Evolutionary conservation across 2,113 vertebrate species (phyloP), one percentile per base, ranked within the genome.

Genomic region (Petroica traversi): DNA sequence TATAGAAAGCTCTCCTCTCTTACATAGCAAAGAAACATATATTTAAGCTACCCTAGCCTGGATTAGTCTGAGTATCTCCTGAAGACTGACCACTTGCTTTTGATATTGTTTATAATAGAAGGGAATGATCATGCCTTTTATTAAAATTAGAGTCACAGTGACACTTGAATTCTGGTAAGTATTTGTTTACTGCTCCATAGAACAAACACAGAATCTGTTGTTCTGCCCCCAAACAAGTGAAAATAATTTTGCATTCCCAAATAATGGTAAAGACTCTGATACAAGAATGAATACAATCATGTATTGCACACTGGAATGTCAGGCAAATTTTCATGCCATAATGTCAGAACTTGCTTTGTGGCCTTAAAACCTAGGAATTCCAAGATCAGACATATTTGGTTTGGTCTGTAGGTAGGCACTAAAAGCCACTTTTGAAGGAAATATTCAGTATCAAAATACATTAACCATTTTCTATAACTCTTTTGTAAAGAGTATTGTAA

Each of bases 61-160:
- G 33, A 81, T 49, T 66, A 57, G 28, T 45, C 66, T 67, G 14
- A 85, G 6, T 29, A 34, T 25, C 29, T 75, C 34, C 34, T 34
- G 16, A 63, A 82, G 19, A 36, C 8, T 78, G 48, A 77, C 51
- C 33, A 14, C 29, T 82, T 85, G 17, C 19, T 91, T 84, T 84
- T 1, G 3, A 24, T n/a, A n/a, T 6, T 59, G 5, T 48, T 72
- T 28, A 40, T 23, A 66, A 58, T 40, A 71, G 38, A 74, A 77
- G 3, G 8, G 10, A 84, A 95, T 25, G 16, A 62, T 7, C 8
- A 19, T n/a, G 5, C 0, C 0, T 59, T 88, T 83, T 63, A 75
- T 63, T 49, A 46, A 66, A 85, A 78, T 62, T 38, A 63, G 12
- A 20, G 12, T 45, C 49, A 58, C 1, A 1, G 25, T n/a, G n/a